Base-by-base conservation (phyloP, 2,888 invertebrate genomes). In the Embidobia sp. region DNA sequence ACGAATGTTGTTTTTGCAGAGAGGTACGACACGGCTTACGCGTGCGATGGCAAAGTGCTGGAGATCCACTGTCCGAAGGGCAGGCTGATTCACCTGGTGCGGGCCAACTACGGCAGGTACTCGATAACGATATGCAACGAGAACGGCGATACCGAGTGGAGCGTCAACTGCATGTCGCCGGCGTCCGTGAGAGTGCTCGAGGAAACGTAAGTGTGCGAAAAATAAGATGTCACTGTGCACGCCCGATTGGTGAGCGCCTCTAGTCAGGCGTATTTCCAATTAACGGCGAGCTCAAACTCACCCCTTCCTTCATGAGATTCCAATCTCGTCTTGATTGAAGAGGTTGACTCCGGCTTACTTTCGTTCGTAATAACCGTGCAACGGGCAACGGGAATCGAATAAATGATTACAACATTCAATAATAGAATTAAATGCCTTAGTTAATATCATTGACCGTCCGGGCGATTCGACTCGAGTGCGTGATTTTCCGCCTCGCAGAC, bases 71-170 rank as follows among this genome's bases (percentile, higher is more conserved):
- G 98, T 90, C 93, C 94, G 76, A 94, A 95, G 82, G 96, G 96
- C n/a, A 95, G 96, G 85, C 92, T 96, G 77, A 97, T 98, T 85
- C 95, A 96, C 88, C 92, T 98, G 85, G 95, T 97, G 89, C 93
- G 97, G 81, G 98, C 98, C 77, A 98, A 98, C 92, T 98, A 97
- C 90, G 98, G 98, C 55, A 93, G 97, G 85, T 98, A 97, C 91
- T 97, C 96, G 81, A 96, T 98, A 90, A 96, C 96, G 86, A 96
- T 98, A 89, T 98, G 98, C 92, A 98, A 98, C 90, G 97, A 97
- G 90, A 96, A 97, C 88, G 97, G 97, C 80, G 95, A 97, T 90
- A 96, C 96, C n/a, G 96, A 97, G 85, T 98, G 97, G 97, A 96
- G 97, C 88, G 96, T 98, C 84, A 97, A 97, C 91, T 98, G 98